Conservation (phyloP, 2,888 invertebrate genomes). For the Heterodera filipjevi region DNA sequence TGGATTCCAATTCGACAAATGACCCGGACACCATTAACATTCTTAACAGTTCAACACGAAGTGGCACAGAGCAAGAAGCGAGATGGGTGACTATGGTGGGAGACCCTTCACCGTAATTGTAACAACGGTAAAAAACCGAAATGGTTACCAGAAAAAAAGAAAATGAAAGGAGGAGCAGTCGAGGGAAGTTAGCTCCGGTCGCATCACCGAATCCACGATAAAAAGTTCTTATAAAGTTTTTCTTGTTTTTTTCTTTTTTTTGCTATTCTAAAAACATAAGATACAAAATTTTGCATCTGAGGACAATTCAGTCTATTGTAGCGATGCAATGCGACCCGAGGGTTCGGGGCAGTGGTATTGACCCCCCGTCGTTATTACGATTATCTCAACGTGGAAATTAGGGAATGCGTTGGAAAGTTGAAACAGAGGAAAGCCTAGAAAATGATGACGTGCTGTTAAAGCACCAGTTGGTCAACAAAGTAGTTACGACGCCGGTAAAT, state of each 20-base stretch:
- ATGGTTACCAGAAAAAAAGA: background rate
- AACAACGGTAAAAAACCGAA: background rate
- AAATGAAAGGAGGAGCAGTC: background rate
- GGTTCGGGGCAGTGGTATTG: background rate
- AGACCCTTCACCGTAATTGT: background rate
- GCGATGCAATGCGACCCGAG: background rate
- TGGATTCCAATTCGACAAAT: constrained; percentile 16
- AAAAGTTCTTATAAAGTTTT: constrained; percentile 12
- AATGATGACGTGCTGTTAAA: background rate
- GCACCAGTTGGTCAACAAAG: background rate
- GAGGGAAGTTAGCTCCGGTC: background rate
- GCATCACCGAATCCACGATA: background rate
- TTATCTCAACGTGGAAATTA: background rate
- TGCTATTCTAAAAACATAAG: background rate
- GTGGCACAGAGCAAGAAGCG: constrained; percentile 14
- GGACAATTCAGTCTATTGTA: background rate
- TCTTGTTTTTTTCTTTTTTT: background rate
- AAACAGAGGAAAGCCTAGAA: background rate
- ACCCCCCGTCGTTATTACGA: background rate
- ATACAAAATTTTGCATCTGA: background rate
- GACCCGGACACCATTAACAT: background rate
- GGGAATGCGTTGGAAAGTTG: background rate
- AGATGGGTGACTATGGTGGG: constrained; percentile 9
- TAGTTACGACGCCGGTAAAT: background rate
- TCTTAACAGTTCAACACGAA: constrained; percentile 3